Evolutionary conservation across 1,140 invertebrate species (phyloP).

Genomic region (Brachionus sp.): DNA sequence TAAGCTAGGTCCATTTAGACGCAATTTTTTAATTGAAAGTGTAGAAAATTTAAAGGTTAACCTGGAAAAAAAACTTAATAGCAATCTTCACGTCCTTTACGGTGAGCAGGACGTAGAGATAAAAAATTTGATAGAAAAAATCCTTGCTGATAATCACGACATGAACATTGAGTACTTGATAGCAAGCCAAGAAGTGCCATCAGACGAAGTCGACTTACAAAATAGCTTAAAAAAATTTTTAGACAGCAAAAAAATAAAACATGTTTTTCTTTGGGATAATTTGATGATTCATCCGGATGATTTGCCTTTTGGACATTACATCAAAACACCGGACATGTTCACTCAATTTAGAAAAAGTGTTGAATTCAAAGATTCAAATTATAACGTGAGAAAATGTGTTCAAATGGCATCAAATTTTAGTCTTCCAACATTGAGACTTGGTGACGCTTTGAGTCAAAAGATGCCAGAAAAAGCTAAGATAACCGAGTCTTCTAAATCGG

Average conservation of each 20-base stretch:
- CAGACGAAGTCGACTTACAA: conserved; percentile 58
- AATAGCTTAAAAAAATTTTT: conserved; percentile 48
- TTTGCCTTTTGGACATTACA: conserved; percentile 52
- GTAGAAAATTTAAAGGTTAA: conserved; percentile 51
- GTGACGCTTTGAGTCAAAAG: background rate
- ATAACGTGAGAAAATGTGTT: background rate
- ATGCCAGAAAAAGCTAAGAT: background rate
- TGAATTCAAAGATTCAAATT: conserved; percentile 47
- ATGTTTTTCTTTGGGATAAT: conserved; percentile 55
- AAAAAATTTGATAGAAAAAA: conserved; percentile 51
- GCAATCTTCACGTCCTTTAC: conserved; percentile 51
- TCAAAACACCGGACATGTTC: conserved; percentile 57
- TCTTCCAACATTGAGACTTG: background rate
- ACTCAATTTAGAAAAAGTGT: conserved; percentile 57
- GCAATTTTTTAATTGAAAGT: conserved; percentile 54
- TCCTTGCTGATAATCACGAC: conserved; percentile 48
- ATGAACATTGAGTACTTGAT: conserved; percentile 33
- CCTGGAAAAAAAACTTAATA: conserved; percentile 50
- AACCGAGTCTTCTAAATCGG: background rate
- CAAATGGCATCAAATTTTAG: background rate
- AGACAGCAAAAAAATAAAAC: conserved; percentile 49
- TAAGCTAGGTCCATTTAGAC: conserved; percentile 55
- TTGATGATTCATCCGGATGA: conserved; percentile 58
- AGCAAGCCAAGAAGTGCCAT: background rate
- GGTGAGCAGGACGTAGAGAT: conserved; percentile 56